Evolutionary conservation across 2,113 vertebrate species (phyloP).

Genomic region (Stegastes partitus): DNA sequence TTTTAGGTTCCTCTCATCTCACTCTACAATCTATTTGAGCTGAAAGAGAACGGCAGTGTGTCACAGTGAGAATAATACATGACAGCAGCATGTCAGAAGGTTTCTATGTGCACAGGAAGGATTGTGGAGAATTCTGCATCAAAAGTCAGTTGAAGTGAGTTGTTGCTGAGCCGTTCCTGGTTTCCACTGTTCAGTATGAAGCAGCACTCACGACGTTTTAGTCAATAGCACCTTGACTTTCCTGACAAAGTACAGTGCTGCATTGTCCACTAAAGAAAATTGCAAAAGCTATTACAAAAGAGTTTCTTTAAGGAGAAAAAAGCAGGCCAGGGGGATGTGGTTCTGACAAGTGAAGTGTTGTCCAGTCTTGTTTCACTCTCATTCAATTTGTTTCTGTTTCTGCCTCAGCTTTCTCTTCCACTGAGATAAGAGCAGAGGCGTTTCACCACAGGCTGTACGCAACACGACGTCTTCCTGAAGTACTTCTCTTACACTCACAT

Average conservation of each 20-base stretch:
- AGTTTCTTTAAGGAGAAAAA: constrained; percentile 1
- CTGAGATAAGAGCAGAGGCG: constrained; percentile 8
- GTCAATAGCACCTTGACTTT: constrained; percentile 38
- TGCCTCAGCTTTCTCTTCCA: constrained; percentile 6
- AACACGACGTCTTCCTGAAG: not conserved
- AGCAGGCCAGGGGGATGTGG: constrained; percentile 3
- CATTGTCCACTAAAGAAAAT: constrained; percentile 29
- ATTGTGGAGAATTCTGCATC: constrained; percentile 4
- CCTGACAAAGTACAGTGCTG: constrained; percentile 13
- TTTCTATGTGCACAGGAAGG: constrained; percentile 4
- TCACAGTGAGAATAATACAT: constrained; percentile 5
- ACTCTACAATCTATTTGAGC: not conserved
- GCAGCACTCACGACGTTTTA: not conserved
- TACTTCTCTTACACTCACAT: not conserved
- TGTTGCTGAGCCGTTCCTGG: constrained; percentile 2
- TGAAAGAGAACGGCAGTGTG: not conserved
- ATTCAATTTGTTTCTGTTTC: constrained; percentile 16
- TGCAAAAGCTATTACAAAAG: not conserved
- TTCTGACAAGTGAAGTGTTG: constrained; percentile 20
- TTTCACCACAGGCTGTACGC: constrained; percentile 4
- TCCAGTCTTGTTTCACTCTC: constrained; percentile 20
- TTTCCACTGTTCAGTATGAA: not conserved
- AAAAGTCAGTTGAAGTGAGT: not conserved
- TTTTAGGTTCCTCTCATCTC: not conserved
- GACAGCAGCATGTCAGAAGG: not conserved